A percentile compares a stretch with the other conserved stretches of the same genome.
Conservation (phyloP, 2,888 invertebrate genomes). For the Temnothorax unifasciatus region DNA sequence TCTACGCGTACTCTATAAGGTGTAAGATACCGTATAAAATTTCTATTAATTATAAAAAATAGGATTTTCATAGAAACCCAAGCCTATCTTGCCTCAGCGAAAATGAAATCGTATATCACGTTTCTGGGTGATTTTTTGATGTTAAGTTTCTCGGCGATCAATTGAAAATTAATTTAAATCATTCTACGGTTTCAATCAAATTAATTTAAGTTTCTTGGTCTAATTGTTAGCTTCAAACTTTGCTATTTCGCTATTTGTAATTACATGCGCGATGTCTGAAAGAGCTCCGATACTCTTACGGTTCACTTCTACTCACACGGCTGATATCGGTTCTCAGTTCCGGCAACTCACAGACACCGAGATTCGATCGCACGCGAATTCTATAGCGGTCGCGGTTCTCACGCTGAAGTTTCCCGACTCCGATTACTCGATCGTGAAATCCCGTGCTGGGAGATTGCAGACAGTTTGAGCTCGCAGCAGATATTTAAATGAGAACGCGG, state of each 20-base stretch:
- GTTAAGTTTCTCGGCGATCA: not conserved
- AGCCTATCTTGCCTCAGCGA: not conserved
- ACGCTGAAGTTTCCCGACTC: constrained; percentile 44
- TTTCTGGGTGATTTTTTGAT: not conserved
- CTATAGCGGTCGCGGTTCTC: constrained; percentile 47
- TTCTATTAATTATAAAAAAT: constrained; percentile 17
- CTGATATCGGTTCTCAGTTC: constrained; percentile 20
- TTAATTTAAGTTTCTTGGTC: not conserved
- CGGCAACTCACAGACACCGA: constrained; percentile 9
- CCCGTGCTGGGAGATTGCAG: constrained; percentile 50
- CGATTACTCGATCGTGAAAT: constrained; percentile 56
- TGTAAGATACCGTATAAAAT: not conserved
- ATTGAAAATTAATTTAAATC: not conserved
- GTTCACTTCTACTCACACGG: not conserved
- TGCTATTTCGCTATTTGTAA: constrained; percentile 16
- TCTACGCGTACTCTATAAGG: not conserved
- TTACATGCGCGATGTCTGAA: not conserved
- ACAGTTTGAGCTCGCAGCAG: constrained; percentile 53
- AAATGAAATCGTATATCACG: not conserved
- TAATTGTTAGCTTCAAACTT: not conserved
- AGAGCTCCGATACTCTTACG: not conserved
- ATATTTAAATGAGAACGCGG: constrained; percentile 69
- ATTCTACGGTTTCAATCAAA: not conserved
- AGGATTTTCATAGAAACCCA: not conserved
- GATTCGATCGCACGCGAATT: constrained; percentile 46